Conservation (phyloP, 2,888 invertebrate species). For the Acleris sparsana region DNA sequence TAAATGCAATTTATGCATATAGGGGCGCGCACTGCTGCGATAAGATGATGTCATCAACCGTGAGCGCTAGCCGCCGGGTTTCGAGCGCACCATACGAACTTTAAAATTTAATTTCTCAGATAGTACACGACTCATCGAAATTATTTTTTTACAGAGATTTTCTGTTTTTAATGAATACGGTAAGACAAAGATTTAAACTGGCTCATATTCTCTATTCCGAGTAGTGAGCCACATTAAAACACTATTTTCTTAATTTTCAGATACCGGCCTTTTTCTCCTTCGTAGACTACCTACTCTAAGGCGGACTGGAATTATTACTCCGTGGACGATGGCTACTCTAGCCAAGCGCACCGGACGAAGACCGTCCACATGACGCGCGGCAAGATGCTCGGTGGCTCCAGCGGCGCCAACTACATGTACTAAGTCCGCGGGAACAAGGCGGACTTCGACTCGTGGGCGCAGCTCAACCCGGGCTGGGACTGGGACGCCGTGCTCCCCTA, state of each 20-base stretch:
- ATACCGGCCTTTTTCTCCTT: slow-evolving; percentile 7
- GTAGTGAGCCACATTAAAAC: no score
- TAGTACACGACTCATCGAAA: no score
- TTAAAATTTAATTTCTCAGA: no score
- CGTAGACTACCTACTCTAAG: neutral
- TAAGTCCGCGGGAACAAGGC: slow-evolving; percentile 82
- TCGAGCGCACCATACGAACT: no score
- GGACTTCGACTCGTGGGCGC: slow-evolving; percentile 79
- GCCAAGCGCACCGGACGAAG: slow-evolving; percentile 31
- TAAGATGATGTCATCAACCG: no score
- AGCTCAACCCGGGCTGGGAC: slow-evolving; percentile 81
- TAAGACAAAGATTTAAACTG: no score
- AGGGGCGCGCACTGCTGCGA: no score
- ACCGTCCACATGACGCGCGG: slow-evolving; percentile 76
- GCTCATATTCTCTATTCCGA: no score
- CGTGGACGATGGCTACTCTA: slow-evolving; percentile 31
- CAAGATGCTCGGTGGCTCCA: slow-evolving; percentile 84
- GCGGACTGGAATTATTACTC: slow-evolving; percentile 35
- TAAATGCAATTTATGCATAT: no score
- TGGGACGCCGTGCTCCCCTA: slow-evolving; percentile 70
- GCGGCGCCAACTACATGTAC: slow-evolving; percentile 84
- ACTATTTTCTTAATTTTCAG: neutral
- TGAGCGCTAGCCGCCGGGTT: no score
- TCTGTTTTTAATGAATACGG: no score
- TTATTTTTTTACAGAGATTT: no score